Evolutionary conservation across 2,797 vertebrate species (phyloP).

Genomic region (Macrochelys suwanniensis): DNA sequence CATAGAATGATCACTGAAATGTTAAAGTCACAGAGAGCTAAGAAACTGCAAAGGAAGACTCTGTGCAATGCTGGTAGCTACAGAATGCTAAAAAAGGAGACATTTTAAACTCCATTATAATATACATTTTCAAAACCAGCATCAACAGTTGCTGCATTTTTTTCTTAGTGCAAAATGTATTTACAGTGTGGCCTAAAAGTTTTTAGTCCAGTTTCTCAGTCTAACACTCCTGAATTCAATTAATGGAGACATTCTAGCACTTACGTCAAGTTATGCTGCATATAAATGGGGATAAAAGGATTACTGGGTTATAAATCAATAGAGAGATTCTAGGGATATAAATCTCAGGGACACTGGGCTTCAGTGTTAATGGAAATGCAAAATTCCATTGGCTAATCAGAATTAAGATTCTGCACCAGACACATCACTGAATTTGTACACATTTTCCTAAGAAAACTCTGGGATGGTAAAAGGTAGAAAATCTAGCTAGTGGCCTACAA

Average conservation of each 20-base stretch:
- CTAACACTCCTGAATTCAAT: slow-evolving; percentile 82
- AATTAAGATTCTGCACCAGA: slow-evolving; percentile 78
- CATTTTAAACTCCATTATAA: slow-evolving; percentile 40
- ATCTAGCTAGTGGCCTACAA: background rate
- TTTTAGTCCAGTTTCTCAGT: slow-evolving; percentile 77
- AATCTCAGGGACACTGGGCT: slow-evolving; percentile 82
- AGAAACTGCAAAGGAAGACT: background rate
- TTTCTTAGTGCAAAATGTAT: slow-evolving; percentile 59
- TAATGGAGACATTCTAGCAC: slow-evolving; percentile 83
- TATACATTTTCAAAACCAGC: slow-evolving; percentile 10
- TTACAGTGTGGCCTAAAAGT: slow-evolving; percentile 79
- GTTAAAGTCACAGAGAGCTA: background rate
- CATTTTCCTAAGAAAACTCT: slow-evolving; percentile 49
- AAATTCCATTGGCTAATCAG: slow-evolving; percentile 84
- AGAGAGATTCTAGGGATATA: slow-evolving; percentile 82
- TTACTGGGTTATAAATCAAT: slow-evolving; percentile 86
- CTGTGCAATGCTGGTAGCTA: background rate
- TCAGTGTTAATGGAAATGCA: slow-evolving; percentile 82
- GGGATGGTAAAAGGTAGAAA: background rate
- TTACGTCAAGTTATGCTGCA: slow-evolving; percentile 84
- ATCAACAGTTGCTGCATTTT: background rate
- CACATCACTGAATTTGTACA: slow-evolving; percentile 64
- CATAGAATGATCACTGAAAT: slow-evolving; percentile 24
- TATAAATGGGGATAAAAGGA: slow-evolving; percentile 88
- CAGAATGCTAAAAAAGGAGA: background rate